These are phyloP conservation scores for Corythornis madagascariensis DNA, from an alignment of 2,113 vertebrate genomes.

Conservation along the genomic window DNA sequence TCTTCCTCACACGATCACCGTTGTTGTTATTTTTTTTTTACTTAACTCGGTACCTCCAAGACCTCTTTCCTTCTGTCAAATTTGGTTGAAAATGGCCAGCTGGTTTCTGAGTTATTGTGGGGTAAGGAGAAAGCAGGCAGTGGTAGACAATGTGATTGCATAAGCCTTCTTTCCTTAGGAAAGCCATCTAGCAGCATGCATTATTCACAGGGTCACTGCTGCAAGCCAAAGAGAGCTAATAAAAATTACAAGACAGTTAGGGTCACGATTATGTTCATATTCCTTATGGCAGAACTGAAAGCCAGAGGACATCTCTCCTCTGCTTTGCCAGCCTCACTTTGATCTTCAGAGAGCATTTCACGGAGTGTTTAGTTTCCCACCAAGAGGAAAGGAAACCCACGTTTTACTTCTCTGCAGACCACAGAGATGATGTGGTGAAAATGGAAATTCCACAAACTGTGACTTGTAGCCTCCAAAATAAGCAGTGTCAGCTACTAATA, in stretches of 20 bases:
- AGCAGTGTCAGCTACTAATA: neutral
- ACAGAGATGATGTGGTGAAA: neutral
- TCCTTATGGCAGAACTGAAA: constrained; percentile 2
- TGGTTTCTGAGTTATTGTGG: constrained; percentile 11
- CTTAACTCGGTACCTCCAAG: neutral
- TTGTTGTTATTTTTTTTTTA: neutral
- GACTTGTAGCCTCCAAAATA: neutral
- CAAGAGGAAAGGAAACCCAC: neutral
- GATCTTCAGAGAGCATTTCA: neutral
- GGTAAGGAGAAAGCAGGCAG: neutral
- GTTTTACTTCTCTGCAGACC: neutral
- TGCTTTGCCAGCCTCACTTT: neutral
- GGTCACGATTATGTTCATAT: constrained; percentile 3
- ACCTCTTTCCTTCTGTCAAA: neutral
- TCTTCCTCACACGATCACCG: neutral
- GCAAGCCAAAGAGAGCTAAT: constrained; percentile 40
- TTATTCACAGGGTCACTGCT: constrained; percentile 44
- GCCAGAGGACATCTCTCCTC: neutral
- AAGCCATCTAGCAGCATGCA: constrained; percentile 57
- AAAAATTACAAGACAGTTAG: constrained; percentile 36
- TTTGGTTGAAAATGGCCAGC: neutral
- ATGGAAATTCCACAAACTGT: neutral
- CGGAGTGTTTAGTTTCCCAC: neutral
- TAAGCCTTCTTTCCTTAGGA: constrained; percentile 54
- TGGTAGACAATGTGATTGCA: constrained; percentile 6